phyloP scores from a whole-genome alignment of 1,140 invertebrate genomes.

The Drosophila sucinea region DNA sequence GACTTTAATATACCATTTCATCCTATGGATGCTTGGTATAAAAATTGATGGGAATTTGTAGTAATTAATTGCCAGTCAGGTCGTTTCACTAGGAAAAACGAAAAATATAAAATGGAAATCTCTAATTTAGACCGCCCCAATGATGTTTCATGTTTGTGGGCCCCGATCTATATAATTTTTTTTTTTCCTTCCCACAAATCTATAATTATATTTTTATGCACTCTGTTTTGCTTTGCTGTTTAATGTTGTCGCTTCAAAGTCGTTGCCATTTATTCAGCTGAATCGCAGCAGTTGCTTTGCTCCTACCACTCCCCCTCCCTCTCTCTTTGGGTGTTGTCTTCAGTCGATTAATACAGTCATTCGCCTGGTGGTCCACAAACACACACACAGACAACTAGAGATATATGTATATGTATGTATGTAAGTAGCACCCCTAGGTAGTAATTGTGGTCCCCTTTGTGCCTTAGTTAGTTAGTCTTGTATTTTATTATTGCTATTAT shows the following conservation, averaged over 20 bases:
- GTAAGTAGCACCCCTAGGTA: constrained; percentile 5
- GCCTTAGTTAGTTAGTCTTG: constrained; percentile 27
- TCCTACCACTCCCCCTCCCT: neutral
- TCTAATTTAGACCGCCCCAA: neutral
- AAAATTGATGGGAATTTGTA: too few relatives aligned
- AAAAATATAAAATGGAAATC: neutral
- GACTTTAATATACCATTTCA: too few relatives aligned
- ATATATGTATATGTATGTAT: neutral
- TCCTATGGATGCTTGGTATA: too few relatives aligned
- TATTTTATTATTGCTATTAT: constrained; percentile 64
- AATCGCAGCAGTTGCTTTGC: constrained; percentile 38
- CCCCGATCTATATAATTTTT: constrained; percentile 8
- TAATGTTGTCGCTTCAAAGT: constrained; percentile 22
- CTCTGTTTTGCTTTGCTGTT: neutral
- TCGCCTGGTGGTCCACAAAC: constrained; percentile 31
- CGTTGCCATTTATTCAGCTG: constrained; percentile 37
- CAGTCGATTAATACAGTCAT: constrained; percentile 58
- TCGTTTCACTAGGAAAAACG: neutral
- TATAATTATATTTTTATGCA: constrained; percentile 14
- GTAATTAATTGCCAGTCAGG: neutral
- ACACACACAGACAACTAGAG: constrained; percentile 6
- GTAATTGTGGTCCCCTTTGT: constrained; percentile 18
- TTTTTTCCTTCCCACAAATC: neutral
- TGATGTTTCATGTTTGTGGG: constrained; percentile 8
- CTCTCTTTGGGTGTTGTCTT: neutral